These are phyloP conservation scores for Drosophila formosana DNA, from an alignment of 2,888 invertebrate species.

Conservation along the genomic window DNA sequence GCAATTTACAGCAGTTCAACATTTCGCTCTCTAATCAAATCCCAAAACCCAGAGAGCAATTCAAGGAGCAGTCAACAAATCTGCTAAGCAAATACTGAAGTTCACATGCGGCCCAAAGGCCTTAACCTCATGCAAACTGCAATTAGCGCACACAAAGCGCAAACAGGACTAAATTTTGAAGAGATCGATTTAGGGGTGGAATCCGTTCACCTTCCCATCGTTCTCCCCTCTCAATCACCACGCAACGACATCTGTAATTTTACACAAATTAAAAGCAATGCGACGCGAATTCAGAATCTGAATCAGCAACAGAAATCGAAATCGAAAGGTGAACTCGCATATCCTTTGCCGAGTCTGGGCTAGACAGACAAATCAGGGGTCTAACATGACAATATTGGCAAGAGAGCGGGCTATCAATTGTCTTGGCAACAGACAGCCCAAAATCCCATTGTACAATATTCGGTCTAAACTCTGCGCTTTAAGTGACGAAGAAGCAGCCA, in stretches of 20 bases:
- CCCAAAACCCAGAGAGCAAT: conserved; percentile 26
- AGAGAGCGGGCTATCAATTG: conserved; percentile 56
- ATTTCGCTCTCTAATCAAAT: conserved; percentile 24
- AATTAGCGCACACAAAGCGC: conserved; percentile 66
- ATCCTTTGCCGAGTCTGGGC: conserved; percentile 6
- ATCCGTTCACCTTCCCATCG: neutral
- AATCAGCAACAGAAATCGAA: conserved; percentile 7
- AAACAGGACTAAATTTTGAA: conserved; percentile 51
- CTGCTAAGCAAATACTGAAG: conserved; percentile 48
- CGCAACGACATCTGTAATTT: conserved; percentile 58
- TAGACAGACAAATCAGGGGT: conserved; percentile 26
- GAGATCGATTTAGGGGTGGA: conserved; percentile 31
- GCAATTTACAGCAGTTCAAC: conserved; percentile 54
- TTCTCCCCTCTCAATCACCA: conserved; percentile 8
- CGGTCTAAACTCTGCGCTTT: conserved; percentile 36
- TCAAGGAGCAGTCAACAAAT: conserved; percentile 46
- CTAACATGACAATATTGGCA: conserved; percentile 3
- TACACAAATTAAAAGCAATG: conserved; percentile 61
- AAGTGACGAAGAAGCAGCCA: conserved; percentile 25
- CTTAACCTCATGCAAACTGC: conserved; percentile 66
- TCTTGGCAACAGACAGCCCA: conserved; percentile 63
- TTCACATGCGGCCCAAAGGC: conserved; percentile 31
- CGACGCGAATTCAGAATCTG: conserved; percentile 49
- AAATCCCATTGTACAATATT: conserved; percentile 55
- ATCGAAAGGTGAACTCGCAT: conserved; percentile 31